Evolutionary conservation across 2,888 invertebrate genomes (phyloP), one percentile per base, ranked within the genome.

Genomic region (Elmis aenea): DNA sequence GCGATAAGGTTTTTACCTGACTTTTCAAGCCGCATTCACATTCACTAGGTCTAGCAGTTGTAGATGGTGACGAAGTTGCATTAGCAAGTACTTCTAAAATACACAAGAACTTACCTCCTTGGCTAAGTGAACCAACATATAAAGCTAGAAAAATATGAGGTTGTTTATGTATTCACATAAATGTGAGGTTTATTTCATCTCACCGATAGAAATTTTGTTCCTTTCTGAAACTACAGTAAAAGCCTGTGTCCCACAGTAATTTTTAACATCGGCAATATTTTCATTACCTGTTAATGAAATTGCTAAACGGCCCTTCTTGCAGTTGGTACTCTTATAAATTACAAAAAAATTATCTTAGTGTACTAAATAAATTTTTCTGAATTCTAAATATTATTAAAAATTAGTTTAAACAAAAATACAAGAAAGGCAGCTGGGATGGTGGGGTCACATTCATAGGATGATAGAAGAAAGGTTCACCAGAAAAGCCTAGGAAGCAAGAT

Each of bases 21-120:
- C 74, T 72, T 46, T 67, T 75, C 58, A 72, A 69, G 2, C 81
- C 81, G 51, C 81, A 80, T 28, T 58, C 64, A 53, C 80, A 80
- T 1, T 53, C 29, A 1, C 46, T 41, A 1, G 52, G 45, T 3
- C 47, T 57, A 51, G 11, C 38, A 34, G 57, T 43, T 2, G 51
- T 45, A 1, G 41, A 44, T 2, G 56, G 23, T 20, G 36, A 34
- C 26, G 41, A 36, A 10, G 28, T 24, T 14, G 26, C 20, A 10
- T 23, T 25, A 54, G 13, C 45, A 42, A 64, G 51, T 46, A 61
- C 42, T 30, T 54, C 54, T 3, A 70, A 26, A 5, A 54, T 52
- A 48, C 81, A 81, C 0, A 51, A 32, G 48, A 79, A 78, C 11
- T 58, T 56, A 1, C 79, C 79, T 4, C 76, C 75, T 0, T 36